Conservation (phyloP, 2,113 vertebrate species). For the Epinephelus cyanopodus region DNA sequence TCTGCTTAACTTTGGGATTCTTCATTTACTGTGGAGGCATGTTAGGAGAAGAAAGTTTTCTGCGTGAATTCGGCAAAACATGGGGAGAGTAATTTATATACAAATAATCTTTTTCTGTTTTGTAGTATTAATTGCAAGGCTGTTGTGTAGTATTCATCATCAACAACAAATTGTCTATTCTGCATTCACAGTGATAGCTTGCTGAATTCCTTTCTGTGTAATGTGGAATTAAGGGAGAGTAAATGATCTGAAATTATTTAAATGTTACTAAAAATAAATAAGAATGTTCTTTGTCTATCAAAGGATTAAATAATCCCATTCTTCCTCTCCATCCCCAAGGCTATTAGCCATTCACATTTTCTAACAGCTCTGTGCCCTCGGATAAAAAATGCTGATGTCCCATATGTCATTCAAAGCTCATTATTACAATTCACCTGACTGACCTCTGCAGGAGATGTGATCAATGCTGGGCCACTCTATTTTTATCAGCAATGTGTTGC, state of each 20-base stretch:
- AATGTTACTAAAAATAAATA: background rate
- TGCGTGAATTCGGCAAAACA: too few relatives aligned
- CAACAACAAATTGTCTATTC: too few relatives aligned
- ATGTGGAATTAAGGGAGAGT: background rate
- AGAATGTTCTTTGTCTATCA: background rate
- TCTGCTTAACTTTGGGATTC: too few relatives aligned
- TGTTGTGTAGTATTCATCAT: too few relatives aligned
- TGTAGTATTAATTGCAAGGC: too few relatives aligned
- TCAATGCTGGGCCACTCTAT: too few relatives aligned
- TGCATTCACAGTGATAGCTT: too few relatives aligned
- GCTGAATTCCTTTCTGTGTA: too few relatives aligned
- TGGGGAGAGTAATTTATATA: too few relatives aligned
- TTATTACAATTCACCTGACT: background rate
- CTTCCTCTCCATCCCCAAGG: background rate
- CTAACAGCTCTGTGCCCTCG: background rate
- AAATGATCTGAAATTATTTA: background rate
- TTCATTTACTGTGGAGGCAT: too few relatives aligned
- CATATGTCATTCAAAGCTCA: background rate
- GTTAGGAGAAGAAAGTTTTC: too few relatives aligned
- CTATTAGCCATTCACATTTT: background rate
- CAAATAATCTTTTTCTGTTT: too few relatives aligned
- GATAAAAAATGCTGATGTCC: constrained; percentile 3
- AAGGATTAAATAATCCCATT: background rate
- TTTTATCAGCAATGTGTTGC: background rate
- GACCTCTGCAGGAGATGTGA: background rate